Conservation (phyloP, 2,797 vertebrate genomes). For the Lindbergichthys nudifrons region DNA sequence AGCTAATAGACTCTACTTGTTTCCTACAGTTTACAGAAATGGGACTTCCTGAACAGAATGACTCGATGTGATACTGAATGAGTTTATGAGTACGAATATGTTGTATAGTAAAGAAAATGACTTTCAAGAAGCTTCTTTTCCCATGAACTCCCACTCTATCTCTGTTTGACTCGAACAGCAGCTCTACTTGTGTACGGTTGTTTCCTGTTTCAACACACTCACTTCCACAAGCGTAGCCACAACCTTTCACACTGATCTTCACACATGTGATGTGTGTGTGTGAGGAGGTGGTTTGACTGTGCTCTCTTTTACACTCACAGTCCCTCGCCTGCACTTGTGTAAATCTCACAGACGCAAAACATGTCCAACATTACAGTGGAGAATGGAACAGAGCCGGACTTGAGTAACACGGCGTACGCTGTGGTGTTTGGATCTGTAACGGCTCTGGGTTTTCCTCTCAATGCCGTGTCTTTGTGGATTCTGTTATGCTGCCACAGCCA, state of each 20-base stretch:
- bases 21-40: neutral
- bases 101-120: neutral
- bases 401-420: neutral
- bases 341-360: conserved; percentile 15
- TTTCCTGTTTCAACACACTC: conserved; percentile 56
- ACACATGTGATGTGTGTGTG: neutral
- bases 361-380: conserved; percentile 3
- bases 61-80: neutral
- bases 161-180: neutral
- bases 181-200: neutral
- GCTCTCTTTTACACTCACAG: neutral
- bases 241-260: neutral
- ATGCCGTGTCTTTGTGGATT: conserved; percentile 47
- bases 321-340: neutral
- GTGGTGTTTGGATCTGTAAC: conserved; percentile 48
- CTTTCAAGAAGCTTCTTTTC: neutral
- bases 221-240: neutral
- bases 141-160: neutral
- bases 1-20: neutral
- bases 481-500: conserved; percentile 32
- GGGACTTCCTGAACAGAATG: neutral
- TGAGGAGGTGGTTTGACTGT: neutral
- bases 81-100: neutral
- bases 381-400: neutral
- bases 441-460: conserved; percentile 47